Conservation (phyloP, 2,113 vertebrate genomes). For the Sapayoa aenigma region DNA sequence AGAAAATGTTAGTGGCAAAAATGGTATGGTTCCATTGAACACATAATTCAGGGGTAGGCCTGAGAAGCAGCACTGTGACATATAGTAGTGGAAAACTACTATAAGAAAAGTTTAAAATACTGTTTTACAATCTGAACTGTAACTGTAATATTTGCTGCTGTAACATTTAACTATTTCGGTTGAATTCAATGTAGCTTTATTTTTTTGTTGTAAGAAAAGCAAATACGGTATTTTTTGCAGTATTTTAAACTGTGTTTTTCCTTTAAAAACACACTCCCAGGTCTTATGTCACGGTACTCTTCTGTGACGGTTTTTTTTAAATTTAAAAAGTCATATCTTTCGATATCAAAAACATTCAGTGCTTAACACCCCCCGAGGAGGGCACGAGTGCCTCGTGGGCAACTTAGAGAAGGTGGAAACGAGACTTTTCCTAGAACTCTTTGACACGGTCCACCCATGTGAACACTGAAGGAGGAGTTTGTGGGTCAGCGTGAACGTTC, state of each 20-base stretch:
- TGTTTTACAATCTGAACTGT: neutral
- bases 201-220: neutral
- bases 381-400: neutral
- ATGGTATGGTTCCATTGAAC: neutral
- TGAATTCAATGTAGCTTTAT: neutral
- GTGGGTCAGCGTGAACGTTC: constrained; percentile 63
- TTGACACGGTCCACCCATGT: neutral
- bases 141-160: constrained; percentile 38
- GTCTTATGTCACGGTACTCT: neutral
- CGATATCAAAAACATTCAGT: neutral
- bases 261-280: neutral
- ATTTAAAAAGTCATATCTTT: neutral
- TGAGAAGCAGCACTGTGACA: neutral
- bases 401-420: neutral
- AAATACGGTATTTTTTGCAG: constrained; percentile 2
- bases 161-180: constrained; percentile 1
- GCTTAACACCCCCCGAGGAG: neutral
- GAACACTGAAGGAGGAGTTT: constrained; percentile 54
- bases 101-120: neutral
- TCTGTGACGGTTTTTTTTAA: neutral
- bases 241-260: constrained; percentile 31
- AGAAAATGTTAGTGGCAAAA: neutral
- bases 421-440: neutral
- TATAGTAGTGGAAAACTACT: constrained; percentile 22
- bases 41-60: neutral